Evolutionary conservation across 2,113 vertebrate genomes (phyloP).

Genomic region (Catharus bicknelli): DNA sequence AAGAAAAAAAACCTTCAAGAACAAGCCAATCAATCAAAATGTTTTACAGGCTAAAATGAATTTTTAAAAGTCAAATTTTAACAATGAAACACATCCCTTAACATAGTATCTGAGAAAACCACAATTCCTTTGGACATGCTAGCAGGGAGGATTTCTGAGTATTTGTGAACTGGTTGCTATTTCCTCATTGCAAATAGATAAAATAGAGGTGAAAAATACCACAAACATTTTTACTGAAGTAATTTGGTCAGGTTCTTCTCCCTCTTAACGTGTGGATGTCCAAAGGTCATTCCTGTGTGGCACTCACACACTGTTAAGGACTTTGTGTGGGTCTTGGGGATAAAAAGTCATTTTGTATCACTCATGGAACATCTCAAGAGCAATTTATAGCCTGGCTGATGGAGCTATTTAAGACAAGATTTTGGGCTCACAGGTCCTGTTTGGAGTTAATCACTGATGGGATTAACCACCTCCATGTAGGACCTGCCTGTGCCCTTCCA

Average conservation of each 20-base stretch:
- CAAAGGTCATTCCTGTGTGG: neutral
- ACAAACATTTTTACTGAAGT: neutral
- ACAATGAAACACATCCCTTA: neutral
- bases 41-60: neutral
- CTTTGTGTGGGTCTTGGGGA: fast-evolving
- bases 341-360: neutral
- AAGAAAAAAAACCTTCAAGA: neutral
- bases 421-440: neutral
- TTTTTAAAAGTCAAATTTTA: neutral
- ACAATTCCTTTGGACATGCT: fast-evolving
- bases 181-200: neutral
- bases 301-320: neutral
- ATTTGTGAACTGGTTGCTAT: neutral
- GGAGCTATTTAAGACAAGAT: neutral
- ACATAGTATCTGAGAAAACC: fast-evolving
- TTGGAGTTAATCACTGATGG: neutral
- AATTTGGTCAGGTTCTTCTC: neutral
- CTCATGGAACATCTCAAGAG: neutral
- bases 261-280: neutral
- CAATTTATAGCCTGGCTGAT: neutral
- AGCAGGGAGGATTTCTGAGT: neutral
- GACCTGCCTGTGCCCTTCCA: too few species aligned
- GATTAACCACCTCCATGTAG: neutral
- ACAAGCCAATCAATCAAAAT: neutral
- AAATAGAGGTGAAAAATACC: neutral